Percentiles rank a stretch among this genome's conserved stretches.
Conservation (phyloP, 2,888 invertebrate genomes). For the Aleiodes testaceus region DNA sequence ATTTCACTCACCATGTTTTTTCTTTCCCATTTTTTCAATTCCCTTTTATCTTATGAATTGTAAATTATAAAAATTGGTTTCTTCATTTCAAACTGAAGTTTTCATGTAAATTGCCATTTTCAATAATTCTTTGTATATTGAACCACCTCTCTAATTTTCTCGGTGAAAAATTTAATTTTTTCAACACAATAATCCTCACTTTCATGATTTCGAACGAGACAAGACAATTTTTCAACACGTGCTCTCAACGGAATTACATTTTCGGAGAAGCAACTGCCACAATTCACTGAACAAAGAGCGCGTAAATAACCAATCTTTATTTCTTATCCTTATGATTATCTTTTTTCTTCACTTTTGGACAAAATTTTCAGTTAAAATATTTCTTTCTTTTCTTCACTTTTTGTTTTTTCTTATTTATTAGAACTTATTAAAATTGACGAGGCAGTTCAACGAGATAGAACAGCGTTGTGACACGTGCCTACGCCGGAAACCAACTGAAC, state of each 20-base stretch:
- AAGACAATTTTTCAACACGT: constrained; percentile 39
- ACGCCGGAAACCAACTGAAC: constrained; percentile 43
- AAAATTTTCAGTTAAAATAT: not conserved
- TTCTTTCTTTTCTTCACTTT: not conserved
- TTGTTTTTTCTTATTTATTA: not conserved
- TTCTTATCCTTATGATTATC: not conserved
- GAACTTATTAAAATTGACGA: not conserved
- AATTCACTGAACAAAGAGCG: constrained; percentile 6
- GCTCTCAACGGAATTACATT: not conserved
- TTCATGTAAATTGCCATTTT: no score
- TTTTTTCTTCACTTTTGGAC: not conserved
- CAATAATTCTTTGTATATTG: no score
- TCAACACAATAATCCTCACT: not conserved
- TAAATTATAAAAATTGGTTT: not conserved
- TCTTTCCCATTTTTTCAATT: constrained; percentile 53
- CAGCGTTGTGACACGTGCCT: constrained; percentile 38
- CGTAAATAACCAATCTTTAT: constrained; percentile 9
- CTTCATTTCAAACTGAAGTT: no score
- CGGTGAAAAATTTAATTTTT: no score
- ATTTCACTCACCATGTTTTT: constrained; percentile 55
- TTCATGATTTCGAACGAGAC: not conserved
- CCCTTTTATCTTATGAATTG: not conserved
- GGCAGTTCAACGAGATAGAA: constrained; percentile 25
- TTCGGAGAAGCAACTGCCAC: not conserved
- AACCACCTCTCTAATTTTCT: no score